These are phyloP conservation scores for Cremastinae sp. DNA, from an alignment of 2,888 invertebrate species.

Conservation along the genomic window DNA sequence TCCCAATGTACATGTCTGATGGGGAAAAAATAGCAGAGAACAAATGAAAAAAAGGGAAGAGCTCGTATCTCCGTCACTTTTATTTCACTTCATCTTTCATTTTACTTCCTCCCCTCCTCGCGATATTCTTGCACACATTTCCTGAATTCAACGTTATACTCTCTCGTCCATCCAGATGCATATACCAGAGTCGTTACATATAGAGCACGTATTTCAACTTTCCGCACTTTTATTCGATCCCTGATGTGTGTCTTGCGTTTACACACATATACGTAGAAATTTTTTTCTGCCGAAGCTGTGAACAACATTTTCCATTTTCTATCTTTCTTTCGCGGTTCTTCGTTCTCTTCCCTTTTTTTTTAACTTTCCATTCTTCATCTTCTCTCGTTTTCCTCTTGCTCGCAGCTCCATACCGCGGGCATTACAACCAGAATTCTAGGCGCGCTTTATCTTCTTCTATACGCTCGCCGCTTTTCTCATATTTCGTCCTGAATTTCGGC, in stretches of 20 bases:
- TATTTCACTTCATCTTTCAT: no score
- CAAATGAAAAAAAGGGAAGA: conserved; percentile 12
- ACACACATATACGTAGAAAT: not conserved
- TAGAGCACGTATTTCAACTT: not conserved
- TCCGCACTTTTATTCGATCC: conserved; percentile 24
- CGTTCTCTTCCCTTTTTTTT: conserved; percentile 17
- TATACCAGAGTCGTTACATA: conserved; percentile 7
- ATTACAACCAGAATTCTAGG: not conserved
- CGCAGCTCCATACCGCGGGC: not conserved
- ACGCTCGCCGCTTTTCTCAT: conserved; percentile 10
- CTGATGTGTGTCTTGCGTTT: no score
- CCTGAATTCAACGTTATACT: conserved; percentile 23
- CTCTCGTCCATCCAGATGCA: conserved; percentile 10
- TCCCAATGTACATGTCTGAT: not conserved
- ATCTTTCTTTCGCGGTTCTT: conserved; percentile 11
- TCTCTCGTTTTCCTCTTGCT: not conserved
- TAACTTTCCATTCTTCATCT: not conserved
- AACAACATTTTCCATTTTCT: conserved; percentile 39
- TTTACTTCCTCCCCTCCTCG: conserved; percentile 21
- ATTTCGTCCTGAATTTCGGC: conserved; percentile 31
- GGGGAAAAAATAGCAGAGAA: not conserved
- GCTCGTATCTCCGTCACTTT: conserved; percentile 40
- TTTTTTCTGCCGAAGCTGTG: conserved; percentile 2
- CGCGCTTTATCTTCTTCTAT: conserved; percentile 18
- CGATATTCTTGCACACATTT: conserved; percentile 24